These are phyloP conservation scores for Drosophila sechellia DNA, from an alignment of 1,140 invertebrate species.

Conservation along the genomic window DNA sequence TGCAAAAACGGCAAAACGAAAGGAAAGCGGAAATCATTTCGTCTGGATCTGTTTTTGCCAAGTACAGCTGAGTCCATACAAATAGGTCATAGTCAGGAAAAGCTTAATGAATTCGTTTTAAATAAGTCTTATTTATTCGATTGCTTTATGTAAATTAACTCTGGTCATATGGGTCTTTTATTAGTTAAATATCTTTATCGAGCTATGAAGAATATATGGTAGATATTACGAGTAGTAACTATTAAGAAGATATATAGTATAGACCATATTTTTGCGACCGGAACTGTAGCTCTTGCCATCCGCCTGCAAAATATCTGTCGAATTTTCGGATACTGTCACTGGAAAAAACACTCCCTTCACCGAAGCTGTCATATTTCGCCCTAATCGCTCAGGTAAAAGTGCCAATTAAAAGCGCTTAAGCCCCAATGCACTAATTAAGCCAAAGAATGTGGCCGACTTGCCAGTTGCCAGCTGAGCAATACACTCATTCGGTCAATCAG, in stretches of 20 bases:
- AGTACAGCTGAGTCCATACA: neutral
- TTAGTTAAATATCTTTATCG: too few relatives aligned
- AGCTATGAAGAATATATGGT: too few relatives aligned
- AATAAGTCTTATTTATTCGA: too few relatives aligned
- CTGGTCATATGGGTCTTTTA: too few relatives aligned
- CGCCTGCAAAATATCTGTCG: slow-evolving; percentile 1
- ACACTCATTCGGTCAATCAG: slow-evolving; percentile 50
- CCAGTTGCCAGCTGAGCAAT: slow-evolving; percentile 3
- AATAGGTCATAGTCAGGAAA: neutral
- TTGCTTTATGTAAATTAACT: neutral
- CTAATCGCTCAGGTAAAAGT: slow-evolving; percentile 71
- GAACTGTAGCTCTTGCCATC: neutral
- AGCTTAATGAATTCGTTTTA: too few relatives aligned
- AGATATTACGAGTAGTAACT: too few relatives aligned
- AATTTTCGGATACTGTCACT: slow-evolving; percentile 15
- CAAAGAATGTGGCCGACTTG: slow-evolving; percentile 42
- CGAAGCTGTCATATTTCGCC: slow-evolving; percentile 70
- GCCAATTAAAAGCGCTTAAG: slow-evolving; percentile 72
- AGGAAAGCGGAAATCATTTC: slow-evolving; percentile 7
- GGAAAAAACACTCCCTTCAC: neutral
- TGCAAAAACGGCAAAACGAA: too few relatives aligned
- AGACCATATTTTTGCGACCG: neutral
- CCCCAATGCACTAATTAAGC: slow-evolving; percentile 64
- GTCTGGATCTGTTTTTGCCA: neutral
- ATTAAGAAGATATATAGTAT: too few relatives aligned